Evolutionary conservation across 2,797 vertebrate species (phyloP).

Genomic region (Kryptopterus vitreolus): DNA sequence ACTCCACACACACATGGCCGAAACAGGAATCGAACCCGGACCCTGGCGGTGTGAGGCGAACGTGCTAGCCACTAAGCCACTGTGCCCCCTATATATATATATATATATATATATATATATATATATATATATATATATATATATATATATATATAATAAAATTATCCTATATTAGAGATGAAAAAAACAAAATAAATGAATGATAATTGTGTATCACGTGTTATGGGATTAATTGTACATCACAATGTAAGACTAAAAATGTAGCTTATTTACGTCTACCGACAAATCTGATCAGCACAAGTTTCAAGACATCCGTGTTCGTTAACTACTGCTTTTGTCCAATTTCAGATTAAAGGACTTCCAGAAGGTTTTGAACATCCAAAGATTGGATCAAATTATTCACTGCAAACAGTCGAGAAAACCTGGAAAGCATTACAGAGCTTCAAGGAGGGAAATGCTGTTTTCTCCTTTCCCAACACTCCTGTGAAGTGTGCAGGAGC

Average conservation of each 20-base stretch:
- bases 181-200: neutral
- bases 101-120: too few relatives aligned
- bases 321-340: constrained; percentile 13
- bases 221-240: neutral
- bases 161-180: too few relatives aligned
- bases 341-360: constrained; percentile 88
- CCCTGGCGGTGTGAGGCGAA: too few relatives aligned
- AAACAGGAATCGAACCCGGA: too few relatives aligned
- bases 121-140: too few relatives aligned
- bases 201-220: neutral
- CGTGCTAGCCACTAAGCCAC: too few relatives aligned
- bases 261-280: neutral
- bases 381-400: constrained; percentile 96
- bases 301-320: neutral
- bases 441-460: constrained; percentile 91
- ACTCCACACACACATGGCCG: too few relatives aligned
- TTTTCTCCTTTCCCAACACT: constrained; percentile 93
- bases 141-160: too few relatives aligned
- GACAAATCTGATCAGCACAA: neutral
- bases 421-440: constrained; percentile 91
- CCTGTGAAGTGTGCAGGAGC: constrained; percentile 95
- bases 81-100: too few relatives aligned
- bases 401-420: constrained; percentile 87
- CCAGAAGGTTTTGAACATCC: constrained; percentile 89
- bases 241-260: neutral